These are phyloP conservation scores for Silurus glanis DNA, from an alignment of 2,113 vertebrate genomes.

Conservation along the genomic window DNA sequence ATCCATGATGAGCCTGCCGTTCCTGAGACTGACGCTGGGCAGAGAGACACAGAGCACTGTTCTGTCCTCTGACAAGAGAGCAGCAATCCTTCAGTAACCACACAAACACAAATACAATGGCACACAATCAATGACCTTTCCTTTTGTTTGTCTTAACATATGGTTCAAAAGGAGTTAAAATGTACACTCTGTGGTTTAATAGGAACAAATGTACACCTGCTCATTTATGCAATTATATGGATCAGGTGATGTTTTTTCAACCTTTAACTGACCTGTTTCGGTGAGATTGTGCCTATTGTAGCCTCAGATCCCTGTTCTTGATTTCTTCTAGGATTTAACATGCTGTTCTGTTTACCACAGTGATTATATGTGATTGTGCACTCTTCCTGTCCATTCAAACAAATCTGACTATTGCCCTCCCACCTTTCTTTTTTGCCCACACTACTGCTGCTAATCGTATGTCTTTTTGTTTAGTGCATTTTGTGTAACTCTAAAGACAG, in stretches of 20 bases:
- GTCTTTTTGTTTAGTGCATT: not conserved
- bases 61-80: slow-evolving; percentile 53
- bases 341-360: not conserved
- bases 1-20: slow-evolving; percentile 47
- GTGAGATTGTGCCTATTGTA: not conserved
- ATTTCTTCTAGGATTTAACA: not conserved
- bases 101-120: slow-evolving; percentile 45
- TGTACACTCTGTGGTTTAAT: not conserved
- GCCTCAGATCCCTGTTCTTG: not conserved
- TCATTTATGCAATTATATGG: not conserved
- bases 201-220: not conserved
- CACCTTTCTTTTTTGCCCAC: not conserved
- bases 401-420: not conserved
- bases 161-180: not conserved
- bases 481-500: not conserved
- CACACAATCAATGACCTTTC: slow-evolving; percentile 28
- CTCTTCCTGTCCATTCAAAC: not conserved
- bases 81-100: slow-evolving; percentile 51
- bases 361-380: not conserved
- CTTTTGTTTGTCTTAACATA: not conserved
- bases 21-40: slow-evolving; percentile 54
- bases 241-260: not conserved
- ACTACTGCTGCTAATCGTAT: not conserved
- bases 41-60: slow-evolving; percentile 56
- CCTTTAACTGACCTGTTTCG: not conserved